Base-by-base conservation (phyloP, 2,888 invertebrate species). In the Neuroscelio doddi region DNA sequence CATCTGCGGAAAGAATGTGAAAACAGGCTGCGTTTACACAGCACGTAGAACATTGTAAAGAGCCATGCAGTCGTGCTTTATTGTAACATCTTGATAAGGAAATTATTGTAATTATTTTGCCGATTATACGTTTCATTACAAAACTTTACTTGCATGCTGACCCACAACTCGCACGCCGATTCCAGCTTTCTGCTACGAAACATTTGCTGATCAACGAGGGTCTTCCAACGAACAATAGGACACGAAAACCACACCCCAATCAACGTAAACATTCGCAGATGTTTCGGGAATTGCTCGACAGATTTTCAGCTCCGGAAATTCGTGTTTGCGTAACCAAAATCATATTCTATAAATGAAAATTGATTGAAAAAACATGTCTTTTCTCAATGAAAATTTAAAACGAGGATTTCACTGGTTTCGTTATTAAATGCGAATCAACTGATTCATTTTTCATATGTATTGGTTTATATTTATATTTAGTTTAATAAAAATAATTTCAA, bases 1-100 rank as follows among this genome's bases (percentile, higher is more conserved):
- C 65, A 65, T 65, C 59, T 65, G 65, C 52, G 51, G 47, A 47
- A 59, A 53, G 49, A 58, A 65, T 61, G 56, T 42, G 46, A 61
- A 64, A 65, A 49, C 56, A 61, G 53, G 58, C 53, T 50, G 64
- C 53, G 64, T 64, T 64, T 52, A 30, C 46, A 47, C 17, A 29
- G 34, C 51, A 16, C 30, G 32, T 14, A 3, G 56, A 50, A 52
- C 56, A 55, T 56, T 56, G 59, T 52, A 46, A 27, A 16, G 24
- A n/a, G 24, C 29, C 26, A 24, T 24, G 30, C 36, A 15, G 55
- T 46, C 34, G 9, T 53, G 15, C 26, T 26, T 29, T 45, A 51
- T 46, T 57, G 50, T 56, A 34, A 15, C 44, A 36, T 50, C 61
- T 68, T 61, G 68, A 68, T 68, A 62, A 55, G 61, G 52, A 61